Percentiles rank a stretch among this genome's conserved stretches.
Evolutionary conservation across 2,888 invertebrate genomes (phyloP).

Genomic region (Leptinotarsa rubiginosa): DNA sequence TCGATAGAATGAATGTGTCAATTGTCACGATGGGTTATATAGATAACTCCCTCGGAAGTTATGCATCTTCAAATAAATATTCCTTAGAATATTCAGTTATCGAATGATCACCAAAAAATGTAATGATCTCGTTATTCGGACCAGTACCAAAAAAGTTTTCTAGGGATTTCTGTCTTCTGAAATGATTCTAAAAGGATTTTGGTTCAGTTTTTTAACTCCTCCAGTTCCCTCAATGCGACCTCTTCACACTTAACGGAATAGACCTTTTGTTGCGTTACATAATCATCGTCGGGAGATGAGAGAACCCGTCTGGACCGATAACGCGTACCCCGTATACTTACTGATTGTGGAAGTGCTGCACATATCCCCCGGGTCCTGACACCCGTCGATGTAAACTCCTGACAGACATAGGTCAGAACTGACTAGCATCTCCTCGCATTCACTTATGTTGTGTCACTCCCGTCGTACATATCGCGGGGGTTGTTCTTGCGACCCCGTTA

Average conservation of each 20-base stretch:
- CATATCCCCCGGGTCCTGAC: constrained; percentile 67
- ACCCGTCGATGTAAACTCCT: constrained; percentile 68
- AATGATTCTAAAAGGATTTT: no score
- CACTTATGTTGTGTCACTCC: constrained; percentile 62
- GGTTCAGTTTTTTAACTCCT: background rate
- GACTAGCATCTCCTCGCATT: constrained; percentile 66
- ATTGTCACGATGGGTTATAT: no score
- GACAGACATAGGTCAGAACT: constrained; percentile 67
- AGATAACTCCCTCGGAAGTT: no score
- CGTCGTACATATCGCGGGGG: constrained; percentile 62
- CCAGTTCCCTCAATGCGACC: background rate
- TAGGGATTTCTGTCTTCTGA: no score
- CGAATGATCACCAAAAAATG: no score
- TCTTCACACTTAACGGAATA: background rate
- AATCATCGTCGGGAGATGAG: constrained; percentile 33
- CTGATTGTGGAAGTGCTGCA: constrained; percentile 67
- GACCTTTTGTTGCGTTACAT: constrained; percentile 39
- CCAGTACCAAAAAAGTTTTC: no score
- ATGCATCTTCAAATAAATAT: no score
- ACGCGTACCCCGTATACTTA: constrained; percentile 56
- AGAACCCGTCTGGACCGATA: constrained; percentile 39
- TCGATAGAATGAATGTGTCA: background rate
- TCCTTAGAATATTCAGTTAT: no score
- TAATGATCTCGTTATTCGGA: no score
- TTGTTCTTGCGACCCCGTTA: constrained; percentile 63